Percentiles rank a stretch among this genome's conserved stretches.
Evolutionary conservation across 2,888 invertebrate species (phyloP).

Genomic region (Heliconius sara): DNA sequence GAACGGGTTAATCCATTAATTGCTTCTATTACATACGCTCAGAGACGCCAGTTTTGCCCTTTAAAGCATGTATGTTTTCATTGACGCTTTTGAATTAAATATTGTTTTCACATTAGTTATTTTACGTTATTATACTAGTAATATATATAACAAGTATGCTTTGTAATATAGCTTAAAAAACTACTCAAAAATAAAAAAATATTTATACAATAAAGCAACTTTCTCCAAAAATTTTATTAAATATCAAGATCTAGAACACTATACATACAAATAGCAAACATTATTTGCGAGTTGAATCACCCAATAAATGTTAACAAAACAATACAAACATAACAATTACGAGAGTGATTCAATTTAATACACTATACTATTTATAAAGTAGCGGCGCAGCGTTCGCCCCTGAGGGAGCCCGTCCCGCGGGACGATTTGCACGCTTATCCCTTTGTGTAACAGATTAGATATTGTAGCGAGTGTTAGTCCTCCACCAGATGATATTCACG

Average conservation of each 20-base stretch:
- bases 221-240: background rate
- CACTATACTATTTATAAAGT: constrained; percentile 46
- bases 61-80: background rate
- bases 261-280: background rate
- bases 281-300: background rate
- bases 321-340: constrained; percentile 22
- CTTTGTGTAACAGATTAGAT: constrained; percentile 54
- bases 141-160: background rate
- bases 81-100: too few relatives aligned
- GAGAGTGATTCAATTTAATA: constrained; percentile 26
- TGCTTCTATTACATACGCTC: constrained; percentile 29
- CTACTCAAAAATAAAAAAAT: background rate
- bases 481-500: constrained; percentile 28
- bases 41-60: background rate
- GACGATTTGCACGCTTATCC: constrained; percentile 53
- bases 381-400: constrained; percentile 43
- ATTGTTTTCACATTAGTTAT: too few relatives aligned
- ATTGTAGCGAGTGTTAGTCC: constrained; percentile 43
- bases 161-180: background rate
- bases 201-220: background rate
- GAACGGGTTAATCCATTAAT: constrained; percentile 44
- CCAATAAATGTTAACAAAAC: background rate
- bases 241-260: background rate
- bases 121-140: too few relatives aligned
- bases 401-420: constrained; percentile 48